Evolutionary conservation across 2,888 invertebrate genomes (phyloP).

Genomic region (Drosophila formosana): DNA sequence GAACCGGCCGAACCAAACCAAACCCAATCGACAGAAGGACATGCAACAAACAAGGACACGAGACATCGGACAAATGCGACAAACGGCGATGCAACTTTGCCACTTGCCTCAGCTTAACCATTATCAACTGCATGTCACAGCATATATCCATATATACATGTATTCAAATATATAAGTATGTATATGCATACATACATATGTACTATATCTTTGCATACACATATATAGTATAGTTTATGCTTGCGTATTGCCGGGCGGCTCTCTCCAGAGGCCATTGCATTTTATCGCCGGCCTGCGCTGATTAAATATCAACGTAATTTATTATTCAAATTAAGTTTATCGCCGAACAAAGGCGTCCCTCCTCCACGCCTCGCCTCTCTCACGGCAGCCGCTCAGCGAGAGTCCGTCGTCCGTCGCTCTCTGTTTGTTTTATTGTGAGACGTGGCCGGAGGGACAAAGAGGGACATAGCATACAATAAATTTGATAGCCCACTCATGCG

Average conservation of each 20-base stretch:
- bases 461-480: constrained; percentile 49
- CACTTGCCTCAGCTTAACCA: constrained; percentile 54
- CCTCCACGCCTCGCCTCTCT: not conserved
- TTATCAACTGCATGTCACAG: constrained; percentile 69
- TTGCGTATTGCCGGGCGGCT: constrained; percentile 18
- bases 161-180: not conserved
- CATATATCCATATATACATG: constrained; percentile 13
- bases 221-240: constrained; percentile 21
- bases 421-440: constrained; percentile 40
- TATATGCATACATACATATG: not conserved
- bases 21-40: constrained; percentile 19
- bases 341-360: constrained; percentile 63
- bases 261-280: constrained; percentile 68
- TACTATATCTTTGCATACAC: not conserved
- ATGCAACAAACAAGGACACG: constrained; percentile 31
- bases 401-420: not conserved
- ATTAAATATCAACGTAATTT: constrained; percentile 79
- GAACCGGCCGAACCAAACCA: not conserved
- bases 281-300: constrained; percentile 73
- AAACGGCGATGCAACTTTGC: constrained; percentile 18
- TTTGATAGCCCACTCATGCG: constrained; percentile 37
- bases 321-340: constrained; percentile 79
- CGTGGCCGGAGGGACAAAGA: not conserved
- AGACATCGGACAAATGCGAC: constrained; percentile 15
- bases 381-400: not conserved